Conservation (phyloP, 2,888 invertebrate species). For the Melieria crassipennis region DNA sequence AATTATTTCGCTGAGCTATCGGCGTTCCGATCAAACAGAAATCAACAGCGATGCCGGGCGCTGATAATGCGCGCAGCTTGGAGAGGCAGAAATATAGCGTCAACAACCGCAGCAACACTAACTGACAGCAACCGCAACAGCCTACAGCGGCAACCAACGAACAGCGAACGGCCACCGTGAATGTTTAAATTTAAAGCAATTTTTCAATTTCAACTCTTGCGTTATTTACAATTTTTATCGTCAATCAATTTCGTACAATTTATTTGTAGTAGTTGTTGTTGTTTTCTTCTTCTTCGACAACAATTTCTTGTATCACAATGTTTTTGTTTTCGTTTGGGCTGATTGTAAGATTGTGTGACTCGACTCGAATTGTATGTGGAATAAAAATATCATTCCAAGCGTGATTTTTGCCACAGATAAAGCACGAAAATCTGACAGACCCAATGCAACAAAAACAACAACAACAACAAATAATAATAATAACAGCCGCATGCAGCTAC, state of each 20-base stretch:
- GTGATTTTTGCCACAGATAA: conserved; percentile 8
- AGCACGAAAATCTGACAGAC: too few relatives aligned
- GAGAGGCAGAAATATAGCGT: too few relatives aligned
- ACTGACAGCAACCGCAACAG: neutral
- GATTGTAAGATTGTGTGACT: conserved; percentile 16
- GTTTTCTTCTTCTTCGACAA: neutral
- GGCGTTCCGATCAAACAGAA: conserved; percentile 4
- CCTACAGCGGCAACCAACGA: neutral
- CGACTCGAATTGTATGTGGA: conserved; percentile 1
- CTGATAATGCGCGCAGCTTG: neutral
- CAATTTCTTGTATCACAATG: too few relatives aligned
- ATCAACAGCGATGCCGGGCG: neutral
- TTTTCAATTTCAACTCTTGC: conserved; percentile 19
- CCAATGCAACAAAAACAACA: too few relatives aligned
- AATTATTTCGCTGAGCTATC: conserved; percentile 13
- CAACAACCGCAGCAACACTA: too few relatives aligned
- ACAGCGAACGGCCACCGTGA: neutral
- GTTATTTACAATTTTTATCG: conserved; percentile 7
- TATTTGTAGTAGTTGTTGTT: neutral
- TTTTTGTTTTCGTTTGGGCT: neutral
- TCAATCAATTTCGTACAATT: conserved; percentile 8
- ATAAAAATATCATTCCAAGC: conserved; percentile 14
- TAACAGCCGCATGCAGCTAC: neutral
- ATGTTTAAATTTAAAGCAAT: conserved; percentile 4
- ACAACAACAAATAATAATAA: neutral